Evolutionary conservation across 2,888 invertebrate species (phyloP).

Genomic region (Digitonthophagus gazella): DNA sequence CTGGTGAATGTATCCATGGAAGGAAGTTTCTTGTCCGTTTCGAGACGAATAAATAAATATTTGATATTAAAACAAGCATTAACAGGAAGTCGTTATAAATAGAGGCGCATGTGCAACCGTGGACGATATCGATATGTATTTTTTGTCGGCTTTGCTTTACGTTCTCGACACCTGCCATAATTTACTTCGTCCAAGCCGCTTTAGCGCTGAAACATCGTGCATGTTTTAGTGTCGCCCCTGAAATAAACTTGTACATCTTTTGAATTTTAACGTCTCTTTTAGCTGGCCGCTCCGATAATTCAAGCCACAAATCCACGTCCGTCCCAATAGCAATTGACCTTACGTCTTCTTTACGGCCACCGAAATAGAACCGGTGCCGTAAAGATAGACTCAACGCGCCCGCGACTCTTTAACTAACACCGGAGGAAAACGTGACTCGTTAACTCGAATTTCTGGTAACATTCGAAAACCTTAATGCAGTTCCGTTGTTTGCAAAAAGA

Average conservation of each 20-base stretch:
- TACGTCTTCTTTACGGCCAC: neutral
- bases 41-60: neutral
- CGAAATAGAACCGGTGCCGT: neutral
- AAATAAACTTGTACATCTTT: conserved; percentile 24
- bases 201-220: neutral
- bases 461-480: neutral
- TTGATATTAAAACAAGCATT: neutral
- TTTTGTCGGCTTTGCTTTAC: conserved; percentile 19
- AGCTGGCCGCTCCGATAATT: neutral
- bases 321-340: neutral
- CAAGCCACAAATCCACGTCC: neutral
- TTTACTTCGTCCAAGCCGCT: conserved; percentile 18
- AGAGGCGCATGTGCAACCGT: conserved; percentile 21
- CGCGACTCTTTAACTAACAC: neutral
- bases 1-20: neutral
- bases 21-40: neutral
- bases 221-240: conserved; percentile 21
- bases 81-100: neutral
- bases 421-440: neutral
- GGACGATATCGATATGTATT: neutral
- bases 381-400: neutral
- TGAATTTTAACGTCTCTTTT: conserved; percentile 15
- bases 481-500: neutral
- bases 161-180: conserved; percentile 26
- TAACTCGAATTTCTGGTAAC: neutral